Base-by-base conservation (phyloP, 64 coral and sea anemone species). In the Anthopleura sola region DNA sequence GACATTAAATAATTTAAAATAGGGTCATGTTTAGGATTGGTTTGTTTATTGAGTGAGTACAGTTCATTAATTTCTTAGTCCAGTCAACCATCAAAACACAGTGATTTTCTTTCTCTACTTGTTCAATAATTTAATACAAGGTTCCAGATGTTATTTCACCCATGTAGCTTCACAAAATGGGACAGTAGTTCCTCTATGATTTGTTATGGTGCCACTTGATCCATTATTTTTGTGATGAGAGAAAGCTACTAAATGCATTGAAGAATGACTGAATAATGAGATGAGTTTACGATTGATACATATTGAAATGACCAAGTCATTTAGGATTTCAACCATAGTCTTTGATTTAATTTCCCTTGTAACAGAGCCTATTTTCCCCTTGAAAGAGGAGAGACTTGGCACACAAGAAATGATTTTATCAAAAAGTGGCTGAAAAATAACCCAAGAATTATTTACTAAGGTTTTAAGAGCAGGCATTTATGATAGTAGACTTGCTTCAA, bases 231-330 rank as follows among this genome's bases (percentile, higher is more conserved):
- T 13, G 9, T 71, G 13, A 71, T 71, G 66, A 71, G 13, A 34
- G 66, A 71, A 32, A 34, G n/a, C 14, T 3, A 47, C 6, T 79
- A 38, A 79, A 79, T 79, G 20, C 76, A 48, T 47, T 17, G 76
- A 79, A 79, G 76, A 38, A 79, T 79, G 31, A 20, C 23, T 71
- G 66, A 71, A 71, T 71, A 71, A 71, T 71, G 66, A 71, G 66
- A 71, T 71, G 66, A 71, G 9, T 71, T 71, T 32, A 4, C n/a
- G 12, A 71, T 71, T 34, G 5, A 71, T 34, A 28, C 66, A 71
- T 71, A 32, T 31, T 14, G 12, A 34, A 34, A 71, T 71, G n/a
- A 71, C 66, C 26, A 71, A 71, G 66, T 32, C 29, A 31, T 34
- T 32, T 16, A 34, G 29, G 29, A 34, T 32, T 71, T 71, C 15